Evolutionary conservation across 2,888 invertebrate species (phyloP).

Genomic region (Leptinotarsa peninsularis): DNA sequence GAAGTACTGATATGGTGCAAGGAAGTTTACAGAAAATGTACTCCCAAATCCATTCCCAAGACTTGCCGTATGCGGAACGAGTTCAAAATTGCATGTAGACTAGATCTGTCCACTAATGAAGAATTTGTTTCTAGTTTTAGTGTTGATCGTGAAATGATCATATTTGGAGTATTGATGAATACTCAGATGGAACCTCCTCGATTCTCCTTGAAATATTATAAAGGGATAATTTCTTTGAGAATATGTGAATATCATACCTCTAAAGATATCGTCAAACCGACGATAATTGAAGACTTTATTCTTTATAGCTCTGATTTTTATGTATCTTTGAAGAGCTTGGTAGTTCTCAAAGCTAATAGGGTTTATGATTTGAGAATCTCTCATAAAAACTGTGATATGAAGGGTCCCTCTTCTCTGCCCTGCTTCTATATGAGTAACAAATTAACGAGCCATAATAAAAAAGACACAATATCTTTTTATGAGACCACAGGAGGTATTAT

Average conservation of each 20-base stretch:
- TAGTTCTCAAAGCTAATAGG: slow-evolving; percentile 52
- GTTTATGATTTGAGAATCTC: slow-evolving; percentile 56
- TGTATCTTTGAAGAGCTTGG: slow-evolving; percentile 49
- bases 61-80: slow-evolving; percentile 44
- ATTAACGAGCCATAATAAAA: slow-evolving; percentile 46
- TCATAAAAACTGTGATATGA: slow-evolving; percentile 51
- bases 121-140: slow-evolving; percentile 48
- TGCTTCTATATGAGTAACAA: slow-evolving; percentile 56
- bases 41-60: slow-evolving; percentile 34
- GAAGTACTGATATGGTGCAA: slow-evolving; percentile 40
- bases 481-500: slow-evolving; percentile 58
- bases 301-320: slow-evolving; percentile 50
- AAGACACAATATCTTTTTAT: slow-evolving; percentile 53
- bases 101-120: slow-evolving; percentile 48
- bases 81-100: slow-evolving; percentile 53
- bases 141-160: slow-evolving; percentile 47
- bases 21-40: slow-evolving; percentile 26
- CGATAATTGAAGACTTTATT: slow-evolving; percentile 45
- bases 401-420: slow-evolving; percentile 48
- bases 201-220: slow-evolving; percentile 35
- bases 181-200: slow-evolving; percentile 48
- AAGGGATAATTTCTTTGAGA: slow-evolving; percentile 44
- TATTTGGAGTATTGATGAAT: slow-evolving; percentile 52
- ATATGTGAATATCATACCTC: slow-evolving; percentile 44
- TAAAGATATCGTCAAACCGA: slow-evolving; percentile 45